Conservation (phyloP, 2,797 vertebrate genomes). For the Denticeps clupeoides region DNA sequence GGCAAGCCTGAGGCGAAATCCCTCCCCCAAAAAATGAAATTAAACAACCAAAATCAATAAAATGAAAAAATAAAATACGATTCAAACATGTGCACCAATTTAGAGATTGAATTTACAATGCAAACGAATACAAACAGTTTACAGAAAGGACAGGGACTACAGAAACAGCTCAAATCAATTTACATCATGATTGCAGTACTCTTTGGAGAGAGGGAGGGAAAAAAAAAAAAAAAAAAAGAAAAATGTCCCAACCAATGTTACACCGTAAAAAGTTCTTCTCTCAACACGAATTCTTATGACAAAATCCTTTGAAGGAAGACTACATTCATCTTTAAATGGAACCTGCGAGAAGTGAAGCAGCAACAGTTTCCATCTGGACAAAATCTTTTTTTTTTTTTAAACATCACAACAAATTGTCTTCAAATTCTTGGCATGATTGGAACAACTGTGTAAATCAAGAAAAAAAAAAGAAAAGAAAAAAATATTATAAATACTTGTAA, state of each 20-base stretch:
- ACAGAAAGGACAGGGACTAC: constrained; percentile 39
- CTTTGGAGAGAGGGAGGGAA: too few species aligned
- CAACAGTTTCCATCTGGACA: constrained; percentile 51
- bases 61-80: constrained; percentile 24
- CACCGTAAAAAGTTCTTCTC: constrained; percentile 16
- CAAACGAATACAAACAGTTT: constrained; percentile 30
- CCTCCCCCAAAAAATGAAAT: constrained; percentile 34
- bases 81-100: constrained; percentile 43
- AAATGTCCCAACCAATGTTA: constrained; percentile 26
- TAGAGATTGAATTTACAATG: constrained; percentile 50
- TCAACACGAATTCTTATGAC: constrained; percentile 20
- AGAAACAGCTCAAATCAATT: constrained; percentile 42
- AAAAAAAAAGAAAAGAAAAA: constrained; percentile 32
- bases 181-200: constrained; percentile 42
- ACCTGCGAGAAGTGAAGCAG: constrained; percentile 50
- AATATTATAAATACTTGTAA: constrained; percentile 24
- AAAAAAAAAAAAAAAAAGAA: too few species aligned
- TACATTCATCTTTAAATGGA: constrained; percentile 55
- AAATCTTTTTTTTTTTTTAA: constrained; percentile 19
- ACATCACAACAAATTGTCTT: constrained; percentile 27
- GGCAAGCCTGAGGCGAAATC: constrained; percentile 31
- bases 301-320: constrained; percentile 59
- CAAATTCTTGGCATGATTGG: constrained; percentile 54
- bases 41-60: constrained; percentile 33
- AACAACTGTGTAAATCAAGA: constrained; percentile 46